phyloP scores from a whole-genome alignment of 23 tunicate species.

The Oikopleura albicans region DNA sequence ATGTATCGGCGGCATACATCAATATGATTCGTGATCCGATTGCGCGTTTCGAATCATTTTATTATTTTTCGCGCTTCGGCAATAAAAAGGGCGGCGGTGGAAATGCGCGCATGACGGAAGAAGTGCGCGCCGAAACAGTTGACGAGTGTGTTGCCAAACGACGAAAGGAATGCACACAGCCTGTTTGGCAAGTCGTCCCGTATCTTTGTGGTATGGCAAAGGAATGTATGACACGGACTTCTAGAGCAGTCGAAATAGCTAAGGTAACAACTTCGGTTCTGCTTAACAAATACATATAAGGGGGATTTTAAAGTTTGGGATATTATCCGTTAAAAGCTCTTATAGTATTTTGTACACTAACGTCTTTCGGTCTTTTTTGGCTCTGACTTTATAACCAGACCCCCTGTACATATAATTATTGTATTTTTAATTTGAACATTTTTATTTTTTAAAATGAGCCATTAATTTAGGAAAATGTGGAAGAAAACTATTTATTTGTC shows the following conservation, averaged over 20 bases:
- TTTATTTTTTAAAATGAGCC: too few relatives aligned
- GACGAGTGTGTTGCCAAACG: conserved; percentile 69
- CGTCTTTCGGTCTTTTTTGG: background rate
- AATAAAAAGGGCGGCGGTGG: conserved; percentile 28
- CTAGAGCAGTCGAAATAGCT: background rate
- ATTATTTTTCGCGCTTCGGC: conserved; percentile 91
- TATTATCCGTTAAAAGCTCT: background rate
- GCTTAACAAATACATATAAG: too few relatives aligned
- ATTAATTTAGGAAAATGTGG: conserved; percentile 35
- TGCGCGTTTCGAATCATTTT: conserved; percentile 76
- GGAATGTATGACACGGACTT: background rate
- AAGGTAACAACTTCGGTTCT: background rate
- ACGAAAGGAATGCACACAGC: conserved; percentile 77
- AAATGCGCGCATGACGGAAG: background rate
- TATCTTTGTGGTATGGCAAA: conserved; percentile 65
- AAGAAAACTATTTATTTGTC: conserved; percentile 55
- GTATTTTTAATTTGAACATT: too few relatives aligned
- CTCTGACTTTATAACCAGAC: too few relatives aligned
- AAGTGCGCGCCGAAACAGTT: conserved; percentile 20
- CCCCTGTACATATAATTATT: too few relatives aligned
- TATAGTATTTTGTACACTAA: background rate
- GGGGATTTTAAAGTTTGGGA: too few relatives aligned
- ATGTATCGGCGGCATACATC: conserved; percentile 28
- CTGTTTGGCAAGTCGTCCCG: conserved; percentile 97
- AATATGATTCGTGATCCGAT: conserved; percentile 92